Evolutionary conservation across 2,888 invertebrate genomes (phyloP), one percentile per base, ranked within the genome.

Genomic region (Chymomyza procnemis): DNA sequence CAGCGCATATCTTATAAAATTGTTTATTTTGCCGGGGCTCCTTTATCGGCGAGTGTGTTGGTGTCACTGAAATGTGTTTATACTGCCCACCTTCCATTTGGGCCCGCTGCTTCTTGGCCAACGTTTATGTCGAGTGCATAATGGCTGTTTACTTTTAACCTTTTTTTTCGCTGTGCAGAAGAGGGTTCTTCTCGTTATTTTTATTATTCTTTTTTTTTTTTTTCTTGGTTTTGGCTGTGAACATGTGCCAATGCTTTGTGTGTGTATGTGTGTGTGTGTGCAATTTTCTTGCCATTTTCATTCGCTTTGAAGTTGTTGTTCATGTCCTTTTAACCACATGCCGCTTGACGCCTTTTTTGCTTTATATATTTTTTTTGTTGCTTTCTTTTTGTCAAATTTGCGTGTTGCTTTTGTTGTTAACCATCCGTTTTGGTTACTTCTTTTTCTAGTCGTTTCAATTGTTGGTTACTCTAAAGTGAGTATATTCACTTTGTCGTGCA

Each of bases 141-240:
- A 84, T 84, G 84, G 84, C 72, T 84, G 83, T 85, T 84, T 87
- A 84, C 84, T 85, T 83, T 87, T 74, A 78, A 79, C 79, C 79
- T 72, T 67, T 66, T 66, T 56, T 61, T 61, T 30, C 58, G 64
- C 63, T n/a, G n/a, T n/a, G n/a, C n/a, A n/a, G n/a, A n/a, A n/a
- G n/a, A 61, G 61, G 61, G 30, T 74, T 63, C 59, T 57, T 57
- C 22, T 55, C 30, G 21, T 3, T 19, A 12, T 26, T 63, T 58
- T 34, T 26, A 19, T 3, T 19, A 12, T 26, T 63, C 55, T 34
- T 26, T 9, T 57, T 54, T 14, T 16, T 55, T 57, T 14, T 41
- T 48, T 22, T 18, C 21, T 3, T 4, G 2, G 2, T 26, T 26
- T 26, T 26, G 4, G 26, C 22, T 48, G 48, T 5, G 2, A 62